Evolutionary conservation across 2,888 invertebrate genomes (phyloP), one percentile per base, ranked within the genome.

Genomic region (Hartigia nigra): DNA sequence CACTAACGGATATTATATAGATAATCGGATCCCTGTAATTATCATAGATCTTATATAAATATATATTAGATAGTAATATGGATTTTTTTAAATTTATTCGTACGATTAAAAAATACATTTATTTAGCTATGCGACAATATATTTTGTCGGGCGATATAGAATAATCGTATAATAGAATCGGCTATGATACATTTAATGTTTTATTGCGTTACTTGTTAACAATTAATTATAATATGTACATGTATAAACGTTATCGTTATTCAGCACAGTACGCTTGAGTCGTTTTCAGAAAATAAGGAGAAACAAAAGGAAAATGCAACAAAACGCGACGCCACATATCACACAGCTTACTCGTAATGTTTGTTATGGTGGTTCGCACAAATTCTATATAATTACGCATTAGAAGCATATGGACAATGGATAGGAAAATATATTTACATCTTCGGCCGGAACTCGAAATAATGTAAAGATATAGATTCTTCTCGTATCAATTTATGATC

Each of bases 401-500:
- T 34, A 72, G 12, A 72, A 31, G 32, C 34, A 72, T 12, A 94
- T 0, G 94, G 23, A 94, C 94, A 85, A 95, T 95, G 72, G 12
- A 23, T 31, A 72, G 72, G 31, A 72, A 72, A 72, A 70, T 75
- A 78, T 78, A 78, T 76, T 72, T 78, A 55, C 55, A 55, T 23
- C 72, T 78, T 76, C 39, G 78, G 76, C 76, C 36, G 39, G 35
- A 75, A 75, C 76, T 75, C 75, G 75, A 82, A 79, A 72, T 77
- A 81, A 79, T 76, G 55, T 55, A 23, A 39, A 14, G 55, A 23
- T 23, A 55, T 55, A 55, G 55, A 55, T 55, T 5, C 23, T 55
- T 5, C 23, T 23, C 9, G 55, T 23, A 55, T 23, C 9, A 55
- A 23, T 55, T 55, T 5, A 55, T 55, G 23, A 23, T 55, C 55